Percentiles rank a stretch among this genome's conserved stretches.
These are phyloP conservation scores for Phoronis australis DNA, from an alignment of 2,888 invertebrate genomes.

Conservation along the genomic window DNA sequence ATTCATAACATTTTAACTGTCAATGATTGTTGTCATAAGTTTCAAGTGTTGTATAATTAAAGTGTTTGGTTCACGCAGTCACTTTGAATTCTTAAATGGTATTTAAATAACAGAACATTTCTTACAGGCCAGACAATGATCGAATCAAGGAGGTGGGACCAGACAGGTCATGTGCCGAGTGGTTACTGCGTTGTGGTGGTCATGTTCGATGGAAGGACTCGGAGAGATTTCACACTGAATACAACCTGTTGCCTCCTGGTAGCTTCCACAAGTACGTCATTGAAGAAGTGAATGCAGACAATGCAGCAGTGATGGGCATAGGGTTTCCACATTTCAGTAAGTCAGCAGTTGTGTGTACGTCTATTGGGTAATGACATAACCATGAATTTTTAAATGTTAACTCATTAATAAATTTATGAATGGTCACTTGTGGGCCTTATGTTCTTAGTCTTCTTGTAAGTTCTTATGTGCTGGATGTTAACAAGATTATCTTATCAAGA, in stretches of 20 bases:
- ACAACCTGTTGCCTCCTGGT: slow-evolving; percentile 67
- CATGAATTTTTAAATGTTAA: background rate
- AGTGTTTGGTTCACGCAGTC: too few species aligned
- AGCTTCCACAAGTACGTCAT: slow-evolving; percentile 56
- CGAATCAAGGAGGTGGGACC: slow-evolving; percentile 64
- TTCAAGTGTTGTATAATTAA: too few species aligned
- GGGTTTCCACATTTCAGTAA: slow-evolving; percentile 78
- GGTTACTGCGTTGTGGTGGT: slow-evolving; percentile 88
- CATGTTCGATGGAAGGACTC: slow-evolving; percentile 66
- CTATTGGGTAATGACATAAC: background rate
- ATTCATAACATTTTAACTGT: too few species aligned
- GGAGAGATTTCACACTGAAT: slow-evolving; percentile 61
- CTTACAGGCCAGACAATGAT: slow-evolving; percentile 33
- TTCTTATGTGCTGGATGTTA: background rate
- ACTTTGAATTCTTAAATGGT: too few species aligned
- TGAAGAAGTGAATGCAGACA: slow-evolving; percentile 72
- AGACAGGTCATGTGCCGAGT: slow-evolving; percentile 88
- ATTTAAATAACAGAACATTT: too few species aligned
- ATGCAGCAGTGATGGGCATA: slow-evolving; percentile 74
- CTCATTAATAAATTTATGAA: background rate
- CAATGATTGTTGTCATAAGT: too few species aligned
- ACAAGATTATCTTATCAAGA: background rate
- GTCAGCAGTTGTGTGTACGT: slow-evolving; percentile 15
- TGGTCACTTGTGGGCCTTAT: too few species aligned
- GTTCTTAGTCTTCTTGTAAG: too few species aligned